These are phyloP conservation scores for Pyrocoelia pectoralis DNA, from an alignment of 2,888 invertebrate genomes.

Conservation along the genomic window DNA sequence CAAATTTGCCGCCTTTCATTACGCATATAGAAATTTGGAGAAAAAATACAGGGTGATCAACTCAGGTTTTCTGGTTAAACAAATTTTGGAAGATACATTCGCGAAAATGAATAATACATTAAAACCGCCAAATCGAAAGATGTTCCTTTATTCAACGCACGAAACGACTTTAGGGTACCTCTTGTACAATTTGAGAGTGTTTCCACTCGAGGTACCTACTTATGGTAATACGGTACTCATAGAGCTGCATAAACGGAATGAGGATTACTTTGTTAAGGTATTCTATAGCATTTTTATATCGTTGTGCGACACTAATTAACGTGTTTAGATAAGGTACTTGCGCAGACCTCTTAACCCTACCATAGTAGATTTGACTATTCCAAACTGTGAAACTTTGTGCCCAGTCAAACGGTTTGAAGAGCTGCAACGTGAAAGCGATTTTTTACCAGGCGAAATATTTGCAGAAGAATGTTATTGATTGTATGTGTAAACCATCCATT, in stretches of 20 bases:
- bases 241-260: slow-evolving; percentile 45
- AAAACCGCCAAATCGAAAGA: slow-evolving; percentile 44
- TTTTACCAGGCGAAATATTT: background rate
- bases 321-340: slow-evolving; percentile 42
- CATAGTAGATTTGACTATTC: slow-evolving; percentile 41
- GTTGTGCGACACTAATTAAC: too few species aligned
- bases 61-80: slow-evolving; percentile 54
- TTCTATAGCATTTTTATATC: too few species aligned
- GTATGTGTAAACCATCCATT: too few species aligned
- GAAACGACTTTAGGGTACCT: slow-evolving; percentile 52
- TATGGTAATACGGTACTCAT: slow-evolving; percentile 50
- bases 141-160: slow-evolving; percentile 53
- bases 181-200: slow-evolving; percentile 44
- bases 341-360: slow-evolving; percentile 37
- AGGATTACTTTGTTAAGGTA: slow-evolving; percentile 41
- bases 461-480: background rate
- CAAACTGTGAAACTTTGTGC: slow-evolving; percentile 45
- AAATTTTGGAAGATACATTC: slow-evolving; percentile 48
- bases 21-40: slow-evolving; percentile 54
- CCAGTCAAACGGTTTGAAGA: slow-evolving; percentile 40
- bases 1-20: slow-evolving; percentile 52
- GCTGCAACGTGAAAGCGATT: slow-evolving; percentile 26
- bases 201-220: slow-evolving; percentile 47
- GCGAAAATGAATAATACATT: slow-evolving; percentile 42
- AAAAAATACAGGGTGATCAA: slow-evolving; percentile 52